phyloP scores from a whole-genome alignment of 2,888 invertebrate species.

The Drosophila setosimentum region DNA sequence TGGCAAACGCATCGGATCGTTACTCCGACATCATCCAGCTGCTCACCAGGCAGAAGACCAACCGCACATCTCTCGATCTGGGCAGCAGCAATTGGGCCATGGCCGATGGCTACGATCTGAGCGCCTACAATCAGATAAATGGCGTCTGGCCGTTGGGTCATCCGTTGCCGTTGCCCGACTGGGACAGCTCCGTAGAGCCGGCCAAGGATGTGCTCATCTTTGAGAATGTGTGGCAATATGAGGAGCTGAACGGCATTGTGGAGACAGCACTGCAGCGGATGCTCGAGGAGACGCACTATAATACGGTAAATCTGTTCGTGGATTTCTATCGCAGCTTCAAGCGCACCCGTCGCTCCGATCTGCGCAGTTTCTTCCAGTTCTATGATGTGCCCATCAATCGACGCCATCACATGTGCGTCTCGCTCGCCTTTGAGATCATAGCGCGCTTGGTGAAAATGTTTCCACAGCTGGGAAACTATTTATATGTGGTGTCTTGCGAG shows the following conservation, averaged over 20 bases:
- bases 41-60: slow-evolving; percentile 39
- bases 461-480: slow-evolving; percentile 88
- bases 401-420: slow-evolving; percentile 94
- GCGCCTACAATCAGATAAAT: slow-evolving; percentile 85
- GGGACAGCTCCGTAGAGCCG: slow-evolving; percentile 85
- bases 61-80: slow-evolving; percentile 12
- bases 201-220: slow-evolving; percentile 85
- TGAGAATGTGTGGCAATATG: slow-evolving; percentile 88
- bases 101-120: slow-evolving; percentile 84
- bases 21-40: slow-evolving; percentile 81
- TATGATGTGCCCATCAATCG: slow-evolving; percentile 92
- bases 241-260: slow-evolving; percentile 91
- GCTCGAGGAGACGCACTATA: slow-evolving; percentile 94
- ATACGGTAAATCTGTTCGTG: slow-evolving; percentile 94
- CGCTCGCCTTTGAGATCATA: slow-evolving; percentile 93
- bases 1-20: slow-evolving; percentile 79
- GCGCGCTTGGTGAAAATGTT: slow-evolving; percentile 89
- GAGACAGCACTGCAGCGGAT: slow-evolving; percentile 92
- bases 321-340: slow-evolving; percentile 89
- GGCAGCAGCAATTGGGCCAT: slow-evolving; percentile 73
- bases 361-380: slow-evolving; percentile 90
- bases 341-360: slow-evolving; percentile 87
- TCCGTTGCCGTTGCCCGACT: slow-evolving; percentile 91
- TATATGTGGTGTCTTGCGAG: slow-evolving; percentile 94
- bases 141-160: slow-evolving; percentile 89